These are phyloP conservation scores for Calvadosia cruxmelitensis DNA, from an alignment of 30 jellyfish, hydroid and myxozoan genomes.

Conservation along the genomic window DNA sequence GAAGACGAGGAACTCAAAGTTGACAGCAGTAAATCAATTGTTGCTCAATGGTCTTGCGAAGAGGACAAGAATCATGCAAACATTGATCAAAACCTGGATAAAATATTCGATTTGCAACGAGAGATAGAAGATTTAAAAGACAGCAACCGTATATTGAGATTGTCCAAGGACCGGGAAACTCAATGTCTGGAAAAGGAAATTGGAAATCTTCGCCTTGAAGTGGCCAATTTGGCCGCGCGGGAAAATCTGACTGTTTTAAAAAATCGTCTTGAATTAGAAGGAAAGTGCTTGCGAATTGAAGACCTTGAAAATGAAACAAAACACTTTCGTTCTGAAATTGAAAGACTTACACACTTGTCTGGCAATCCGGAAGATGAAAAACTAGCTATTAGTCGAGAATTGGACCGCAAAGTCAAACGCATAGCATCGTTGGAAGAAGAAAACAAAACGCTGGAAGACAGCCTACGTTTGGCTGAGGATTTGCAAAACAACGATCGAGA, in stretches of 20 bases:
- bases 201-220: slow-evolving; percentile 19
- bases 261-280: slow-evolving; percentile 65
- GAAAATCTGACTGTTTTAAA: slow-evolving; percentile 68
- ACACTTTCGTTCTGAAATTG: slow-evolving; percentile 34
- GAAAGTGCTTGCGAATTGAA: slow-evolving; percentile 44
- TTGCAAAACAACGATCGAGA: slow-evolving; percentile 75
- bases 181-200: slow-evolving; percentile 60
- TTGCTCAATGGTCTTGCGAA: neutral
- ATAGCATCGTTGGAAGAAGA: slow-evolving; percentile 61
- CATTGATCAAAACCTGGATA: neutral
- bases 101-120: slow-evolving; percentile 35
- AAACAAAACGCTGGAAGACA: slow-evolving; percentile 56
- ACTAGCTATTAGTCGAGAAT: slow-evolving; percentile 32
- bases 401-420: slow-evolving; percentile 40
- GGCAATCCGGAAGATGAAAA: slow-evolving; percentile 30
- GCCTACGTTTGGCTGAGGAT: slow-evolving; percentile 75
- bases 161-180: slow-evolving; percentile 52
- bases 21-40: neutral
- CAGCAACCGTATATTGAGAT: slow-evolving; percentile 37
- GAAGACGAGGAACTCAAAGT: neutral
- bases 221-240: slow-evolving; percentile 71
- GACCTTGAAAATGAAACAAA: slow-evolving; percentile 60
- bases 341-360: slow-evolving; percentile 19
- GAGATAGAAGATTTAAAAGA: slow-evolving; percentile 57
- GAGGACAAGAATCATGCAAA: neutral